These are phyloP conservation scores for Aproaerema taeniolella DNA, from an alignment of 2,888 invertebrate species.

Conservation along the genomic window DNA sequence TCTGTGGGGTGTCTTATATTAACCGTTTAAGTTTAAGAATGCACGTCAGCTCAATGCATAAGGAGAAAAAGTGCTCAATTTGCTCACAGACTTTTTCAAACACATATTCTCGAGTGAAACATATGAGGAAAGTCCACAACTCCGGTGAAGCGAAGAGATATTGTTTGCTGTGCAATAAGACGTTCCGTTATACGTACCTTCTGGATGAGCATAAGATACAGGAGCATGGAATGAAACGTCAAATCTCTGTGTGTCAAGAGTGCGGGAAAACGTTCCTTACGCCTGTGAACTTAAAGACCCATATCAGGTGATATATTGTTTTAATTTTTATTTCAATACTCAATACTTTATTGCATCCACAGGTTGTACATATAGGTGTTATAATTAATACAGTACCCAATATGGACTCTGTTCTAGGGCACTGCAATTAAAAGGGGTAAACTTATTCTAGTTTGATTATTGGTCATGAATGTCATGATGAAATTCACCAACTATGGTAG, in stretches of 20 bases:
- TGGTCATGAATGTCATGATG: no score
- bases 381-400: no score
- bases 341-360: no score
- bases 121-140: constrained; percentile 25
- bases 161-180: constrained; percentile 25
- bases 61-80: constrained; percentile 33
- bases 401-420: no score
- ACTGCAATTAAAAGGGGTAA: no score
- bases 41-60: constrained; percentile 35
- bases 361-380: no score
- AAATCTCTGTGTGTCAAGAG: constrained; percentile 26
- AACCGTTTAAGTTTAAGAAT: constrained; percentile 35
- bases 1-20: constrained; percentile 37
- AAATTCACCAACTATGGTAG: no score
- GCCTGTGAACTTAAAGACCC: constrained; percentile 31
- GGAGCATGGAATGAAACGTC: constrained; percentile 29
- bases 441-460: no score
- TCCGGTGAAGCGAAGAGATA: constrained; percentile 18
- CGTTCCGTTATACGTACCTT: constrained; percentile 28
- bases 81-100: constrained; percentile 32
- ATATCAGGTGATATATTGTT: no score
- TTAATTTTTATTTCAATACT: no score
- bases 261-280: constrained; percentile 37
- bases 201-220: constrained; percentile 27
- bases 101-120: constrained; percentile 20